These are phyloP conservation scores for Mesocentrotus franciscanus DNA, from an alignment of 53 echinoderm and acorn worm genomes.

Conservation along the genomic window DNA sequence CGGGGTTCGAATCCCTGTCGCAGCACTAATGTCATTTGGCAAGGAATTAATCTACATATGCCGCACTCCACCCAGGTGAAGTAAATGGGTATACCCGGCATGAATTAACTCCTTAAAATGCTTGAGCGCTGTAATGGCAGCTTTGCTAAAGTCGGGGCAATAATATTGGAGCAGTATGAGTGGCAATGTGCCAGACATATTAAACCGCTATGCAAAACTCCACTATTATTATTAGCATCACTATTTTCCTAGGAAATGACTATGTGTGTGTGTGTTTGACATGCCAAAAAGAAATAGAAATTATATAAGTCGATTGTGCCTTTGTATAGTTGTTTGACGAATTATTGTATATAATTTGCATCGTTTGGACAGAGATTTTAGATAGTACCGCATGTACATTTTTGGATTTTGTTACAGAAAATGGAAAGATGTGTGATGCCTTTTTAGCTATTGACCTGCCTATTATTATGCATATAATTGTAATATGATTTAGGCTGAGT, in stretches of 20 bases:
- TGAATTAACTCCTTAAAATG: too few species aligned
- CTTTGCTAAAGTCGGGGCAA: too few species aligned
- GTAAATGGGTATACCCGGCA: too few species aligned
- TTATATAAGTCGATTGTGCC: slow-evolving; percentile 9
- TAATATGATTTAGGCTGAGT: background rate
- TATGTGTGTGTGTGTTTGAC: background rate
- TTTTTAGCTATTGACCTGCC: background rate
- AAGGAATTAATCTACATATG: too few species aligned
- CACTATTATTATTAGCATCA: too few species aligned
- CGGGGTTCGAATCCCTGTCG: too few species aligned
- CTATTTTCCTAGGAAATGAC: background rate
- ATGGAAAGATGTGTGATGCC: background rate
- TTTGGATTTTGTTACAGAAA: background rate
- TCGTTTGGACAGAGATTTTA: background rate
- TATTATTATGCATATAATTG: background rate
- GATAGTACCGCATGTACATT: background rate
- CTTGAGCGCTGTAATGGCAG: too few species aligned
- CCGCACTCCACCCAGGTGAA: too few species aligned
- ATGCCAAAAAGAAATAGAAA: background rate
- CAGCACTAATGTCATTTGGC: too few species aligned
- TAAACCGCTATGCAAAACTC: too few species aligned
- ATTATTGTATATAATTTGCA: slow-evolving; percentile 30
- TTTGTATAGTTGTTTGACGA: background rate
- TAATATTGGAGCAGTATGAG: too few species aligned
- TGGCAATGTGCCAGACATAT: too few species aligned